phyloP scores from a whole-genome alignment of 2,113 vertebrate genomes.

The Sorex araneus region DNA sequence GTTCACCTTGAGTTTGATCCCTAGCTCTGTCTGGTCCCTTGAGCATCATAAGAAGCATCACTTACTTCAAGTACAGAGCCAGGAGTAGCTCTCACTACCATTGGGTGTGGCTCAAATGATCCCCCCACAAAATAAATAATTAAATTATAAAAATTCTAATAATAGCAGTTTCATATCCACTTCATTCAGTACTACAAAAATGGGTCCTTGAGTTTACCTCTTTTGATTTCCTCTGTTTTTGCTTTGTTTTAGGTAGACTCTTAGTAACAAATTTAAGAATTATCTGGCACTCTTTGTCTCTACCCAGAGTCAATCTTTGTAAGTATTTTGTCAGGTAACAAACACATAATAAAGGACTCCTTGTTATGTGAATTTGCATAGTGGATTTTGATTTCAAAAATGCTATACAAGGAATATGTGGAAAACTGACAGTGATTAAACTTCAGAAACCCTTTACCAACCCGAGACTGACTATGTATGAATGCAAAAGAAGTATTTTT shows the following conservation, averaged over 20 bases:
- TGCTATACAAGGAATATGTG: background rate
- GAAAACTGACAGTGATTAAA: background rate
- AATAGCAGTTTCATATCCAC: constrained; percentile 22
- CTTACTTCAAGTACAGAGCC: no score
- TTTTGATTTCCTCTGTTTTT: constrained; percentile 1
- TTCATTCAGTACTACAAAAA: constrained; percentile 41
- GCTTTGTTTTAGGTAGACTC: constrained; percentile 90
- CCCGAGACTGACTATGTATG: background rate
- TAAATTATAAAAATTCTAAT: background rate
- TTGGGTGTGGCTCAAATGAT: no score
- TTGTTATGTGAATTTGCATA: constrained; percentile 44
- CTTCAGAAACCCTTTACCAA: constrained; percentile 36
- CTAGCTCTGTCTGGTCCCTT: no score
- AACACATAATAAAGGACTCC: constrained; percentile 14
- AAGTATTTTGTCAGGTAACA: constrained; percentile 82
- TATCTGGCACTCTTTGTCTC: constrained; percentile 97
- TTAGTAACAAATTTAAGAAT: constrained; percentile 98
- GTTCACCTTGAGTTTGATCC: no score
- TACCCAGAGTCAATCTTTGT: constrained; percentile 97
- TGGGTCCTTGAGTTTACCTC: constrained; percentile 54
- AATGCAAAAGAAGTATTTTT: constrained; percentile 60
- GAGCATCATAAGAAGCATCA: no score
- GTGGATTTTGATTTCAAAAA: constrained; percentile 38
- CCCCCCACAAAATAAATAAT: no score
- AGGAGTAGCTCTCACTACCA: no score